Evolutionary conservation across 2,113 vertebrate genomes (phyloP).

Genomic region (Aleadryas rufinucha): DNA sequence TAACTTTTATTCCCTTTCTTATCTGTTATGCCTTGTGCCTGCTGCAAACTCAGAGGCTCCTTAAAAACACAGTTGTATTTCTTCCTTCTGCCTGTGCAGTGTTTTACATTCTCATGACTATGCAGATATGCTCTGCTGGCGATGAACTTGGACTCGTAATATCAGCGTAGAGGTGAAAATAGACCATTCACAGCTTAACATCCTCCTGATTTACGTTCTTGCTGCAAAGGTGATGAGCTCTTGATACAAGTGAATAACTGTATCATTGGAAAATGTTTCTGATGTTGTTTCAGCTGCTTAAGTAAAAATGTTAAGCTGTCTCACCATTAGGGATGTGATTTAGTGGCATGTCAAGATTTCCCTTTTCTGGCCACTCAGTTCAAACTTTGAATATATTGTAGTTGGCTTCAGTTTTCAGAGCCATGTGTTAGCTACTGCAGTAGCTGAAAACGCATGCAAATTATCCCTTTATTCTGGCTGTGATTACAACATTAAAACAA

Average conservation of each 20-base stretch:
- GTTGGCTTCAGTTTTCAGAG: conserved; percentile 5
- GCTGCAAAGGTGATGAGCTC: background rate
- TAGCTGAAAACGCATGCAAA: conserved; percentile 47
- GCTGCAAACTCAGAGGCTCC: background rate
- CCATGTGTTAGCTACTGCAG: conserved; percentile 16
- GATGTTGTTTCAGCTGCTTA: conserved; percentile 69
- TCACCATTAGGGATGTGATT: conserved; percentile 48
- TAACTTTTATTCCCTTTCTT: conserved; percentile 12
- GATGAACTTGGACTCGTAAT: background rate
- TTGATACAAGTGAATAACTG: conserved; percentile 40
- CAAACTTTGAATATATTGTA: conserved; percentile 1
- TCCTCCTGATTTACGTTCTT: background rate
- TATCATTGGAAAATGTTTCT: conserved; percentile 31
- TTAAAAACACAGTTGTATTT: background rate
- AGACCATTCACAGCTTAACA: conserved; percentile 1
- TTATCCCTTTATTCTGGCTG: conserved; percentile 45
- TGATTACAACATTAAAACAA: conserved; percentile 45
- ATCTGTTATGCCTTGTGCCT: background rate
- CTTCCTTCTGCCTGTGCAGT: background rate
- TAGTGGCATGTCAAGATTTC: conserved; percentile 46
- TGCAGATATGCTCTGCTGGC: background rate
- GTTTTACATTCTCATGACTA: background rate
- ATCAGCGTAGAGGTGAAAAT: background rate
- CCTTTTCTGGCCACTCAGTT: conserved; percentile 22
- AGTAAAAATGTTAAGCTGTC: conserved; percentile 37